Conservation (phyloP, 2,888 invertebrate genomes). For the Antheraea assamensis region DNA sequence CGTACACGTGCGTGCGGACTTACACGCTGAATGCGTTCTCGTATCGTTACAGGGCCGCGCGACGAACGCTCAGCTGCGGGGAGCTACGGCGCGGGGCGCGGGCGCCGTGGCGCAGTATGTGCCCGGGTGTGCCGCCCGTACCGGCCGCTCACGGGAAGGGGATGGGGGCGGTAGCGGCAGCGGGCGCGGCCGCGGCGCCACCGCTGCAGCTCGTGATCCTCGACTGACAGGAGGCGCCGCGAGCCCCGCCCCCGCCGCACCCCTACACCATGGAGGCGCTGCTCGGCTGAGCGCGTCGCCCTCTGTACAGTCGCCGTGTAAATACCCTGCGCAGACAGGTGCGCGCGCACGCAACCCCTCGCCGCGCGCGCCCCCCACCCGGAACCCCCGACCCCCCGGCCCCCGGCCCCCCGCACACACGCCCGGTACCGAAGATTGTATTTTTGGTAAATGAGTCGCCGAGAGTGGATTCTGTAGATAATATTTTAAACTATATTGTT, state of each 20-base stretch:
- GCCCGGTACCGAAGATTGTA: slow-evolving; percentile 67
- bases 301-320: slow-evolving; percentile 66
- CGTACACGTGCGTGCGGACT: slow-evolving; percentile 26
- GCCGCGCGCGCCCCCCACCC: slow-evolving; percentile 22
- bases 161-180: slow-evolving; percentile 45
- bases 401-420: slow-evolving; percentile 26
- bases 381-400: slow-evolving; percentile 33
- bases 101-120: slow-evolving; percentile 80
- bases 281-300: slow-evolving; percentile 75
- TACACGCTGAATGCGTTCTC: neutral
- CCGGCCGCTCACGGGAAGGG: slow-evolving; percentile 25
- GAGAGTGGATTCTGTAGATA: slow-evolving; percentile 81
- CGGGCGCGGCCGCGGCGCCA: slow-evolving; percentile 40
- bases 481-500: slow-evolving; percentile 81
- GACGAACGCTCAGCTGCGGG: slow-evolving; percentile 80
- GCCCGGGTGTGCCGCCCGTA: slow-evolving; percentile 33
- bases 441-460: slow-evolving; percentile 81
- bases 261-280: slow-evolving; percentile 86
- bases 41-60: slow-evolving; percentile 77
- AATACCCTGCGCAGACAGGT: slow-evolving; percentile 57
- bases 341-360: neutral
- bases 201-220: slow-evolving; percentile 87
- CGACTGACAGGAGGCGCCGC: slow-evolving; percentile 85
- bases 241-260: slow-evolving; percentile 70
- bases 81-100: slow-evolving; percentile 84